Percentiles rank a stretch among this genome's conserved stretches.
Evolutionary conservation across 2,888 invertebrate species (phyloP).

Genomic region (Zaprionus bogoriensis): DNA sequence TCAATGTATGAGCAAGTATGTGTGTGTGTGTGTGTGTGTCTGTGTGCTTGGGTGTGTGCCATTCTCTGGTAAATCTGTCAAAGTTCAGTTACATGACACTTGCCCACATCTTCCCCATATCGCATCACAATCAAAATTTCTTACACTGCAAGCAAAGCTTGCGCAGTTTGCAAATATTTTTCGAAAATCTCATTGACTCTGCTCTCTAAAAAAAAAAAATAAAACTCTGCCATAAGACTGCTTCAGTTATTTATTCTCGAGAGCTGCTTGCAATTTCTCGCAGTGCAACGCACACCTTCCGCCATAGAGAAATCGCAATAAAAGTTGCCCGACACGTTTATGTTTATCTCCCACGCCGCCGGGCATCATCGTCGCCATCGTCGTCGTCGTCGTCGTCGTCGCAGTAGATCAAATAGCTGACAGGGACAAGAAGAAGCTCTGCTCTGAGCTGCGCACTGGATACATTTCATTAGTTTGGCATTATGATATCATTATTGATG

Average conservation of each 20-base stretch:
- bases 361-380: slow-evolving; percentile 40
- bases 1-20: slow-evolving; percentile 26
- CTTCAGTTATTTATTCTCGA: not conserved
- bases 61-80: slow-evolving; percentile 41
- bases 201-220: too few relatives aligned
- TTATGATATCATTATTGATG: slow-evolving; percentile 41
- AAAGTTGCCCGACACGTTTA: slow-evolving; percentile 67
- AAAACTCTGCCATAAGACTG: too few relatives aligned
- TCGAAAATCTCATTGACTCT: too few relatives aligned
- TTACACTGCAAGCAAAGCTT: slow-evolving; percentile 15
- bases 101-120: slow-evolving; percentile 12
- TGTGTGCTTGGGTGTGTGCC: slow-evolving; percentile 1
- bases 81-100: slow-evolving; percentile 46
- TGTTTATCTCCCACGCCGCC: slow-evolving; percentile 36
- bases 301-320: slow-evolving; percentile 43
- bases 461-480: slow-evolving; percentile 52
- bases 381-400: too few relatives aligned
- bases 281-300: slow-evolving; percentile 39
- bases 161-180: not conserved
- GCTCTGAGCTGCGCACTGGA: slow-evolving; percentile 29
- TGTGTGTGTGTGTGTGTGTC: not conserved
- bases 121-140: slow-evolving; percentile 5
- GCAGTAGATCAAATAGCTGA: slow-evolving; percentile 64
- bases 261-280: not conserved
- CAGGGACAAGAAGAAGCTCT: not conserved